Percentiles rank a stretch among this genome's conserved stretches.
Conservation (phyloP, 2,113 vertebrate genomes). For the Ranitomeya imitator region DNA sequence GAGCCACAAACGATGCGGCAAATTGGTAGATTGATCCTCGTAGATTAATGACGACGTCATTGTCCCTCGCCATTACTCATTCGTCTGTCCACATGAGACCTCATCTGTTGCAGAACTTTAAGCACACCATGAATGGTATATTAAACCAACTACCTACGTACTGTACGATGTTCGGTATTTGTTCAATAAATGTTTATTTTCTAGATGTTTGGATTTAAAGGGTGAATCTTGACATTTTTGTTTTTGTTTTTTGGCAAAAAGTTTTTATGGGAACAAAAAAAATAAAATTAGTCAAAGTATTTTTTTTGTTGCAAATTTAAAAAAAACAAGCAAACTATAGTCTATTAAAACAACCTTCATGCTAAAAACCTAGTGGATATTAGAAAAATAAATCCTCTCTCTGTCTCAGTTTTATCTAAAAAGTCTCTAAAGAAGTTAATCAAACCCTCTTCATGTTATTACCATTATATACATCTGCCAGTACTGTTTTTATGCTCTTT, state of each 20-base stretch:
- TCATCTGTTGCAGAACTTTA: slow-evolving; percentile 7
- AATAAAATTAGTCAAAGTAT: no score
- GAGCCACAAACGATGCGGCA: background rate
- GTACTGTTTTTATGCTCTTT: no score
- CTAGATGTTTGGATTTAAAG: slow-evolving; percentile 14
- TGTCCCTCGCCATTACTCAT: slow-evolving; percentile 6
- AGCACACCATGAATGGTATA: slow-evolving; percentile 27
- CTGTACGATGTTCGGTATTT: slow-evolving; percentile 36
- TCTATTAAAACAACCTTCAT: no score
- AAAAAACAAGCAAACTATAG: no score
- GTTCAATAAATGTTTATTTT: slow-evolving; percentile 43
- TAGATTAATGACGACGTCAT: slow-evolving; percentile 1
- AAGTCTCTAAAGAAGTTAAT: no score
- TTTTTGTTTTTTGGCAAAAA: background rate
- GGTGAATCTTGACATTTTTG: background rate
- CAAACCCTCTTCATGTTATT: no score
- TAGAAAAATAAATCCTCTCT: no score
- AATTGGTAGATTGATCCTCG: background rate
- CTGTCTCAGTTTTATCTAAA: no score
- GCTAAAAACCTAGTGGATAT: no score
- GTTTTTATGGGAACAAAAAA: no score
- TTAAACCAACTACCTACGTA: slow-evolving; percentile 40
- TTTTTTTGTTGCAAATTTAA: no score
- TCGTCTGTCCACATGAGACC: slow-evolving; percentile 4
- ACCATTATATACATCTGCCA: no score